Evolutionary conservation across 2,113 vertebrate species (phyloP).

Genomic region (Chamaea fasciata): DNA sequence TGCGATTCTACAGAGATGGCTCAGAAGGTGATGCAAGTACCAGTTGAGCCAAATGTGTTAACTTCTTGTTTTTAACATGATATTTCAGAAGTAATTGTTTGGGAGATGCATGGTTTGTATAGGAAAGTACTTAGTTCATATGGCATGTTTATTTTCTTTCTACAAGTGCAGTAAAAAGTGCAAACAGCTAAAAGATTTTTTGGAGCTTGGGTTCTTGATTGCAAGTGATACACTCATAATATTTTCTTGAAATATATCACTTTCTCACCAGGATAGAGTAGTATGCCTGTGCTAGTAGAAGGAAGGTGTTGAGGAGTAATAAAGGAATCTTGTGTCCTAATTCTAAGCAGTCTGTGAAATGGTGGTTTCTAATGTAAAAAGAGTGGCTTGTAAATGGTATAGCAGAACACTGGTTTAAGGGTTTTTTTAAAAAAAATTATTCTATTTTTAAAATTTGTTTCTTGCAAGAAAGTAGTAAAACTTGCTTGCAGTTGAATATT

Average conservation of each 20-base stretch:
- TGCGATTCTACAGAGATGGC: background rate
- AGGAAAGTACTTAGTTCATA: background rate
- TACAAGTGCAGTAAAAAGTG: background rate
- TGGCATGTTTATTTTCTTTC: background rate
- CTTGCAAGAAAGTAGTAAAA: background rate
- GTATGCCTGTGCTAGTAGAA: background rate
- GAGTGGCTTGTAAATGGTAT: background rate
- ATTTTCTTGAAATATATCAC: background rate
- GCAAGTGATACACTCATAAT: background rate
- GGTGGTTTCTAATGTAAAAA: background rate
- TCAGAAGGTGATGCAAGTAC: background rate
- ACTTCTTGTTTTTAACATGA: background rate
- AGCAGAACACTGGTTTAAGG: background rate
- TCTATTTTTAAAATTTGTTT: background rate
- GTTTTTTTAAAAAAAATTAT: accelerated
- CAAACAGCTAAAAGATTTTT: background rate
- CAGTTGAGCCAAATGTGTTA: background rate
- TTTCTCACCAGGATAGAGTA: background rate
- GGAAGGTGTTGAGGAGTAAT: background rate
- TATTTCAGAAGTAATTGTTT: background rate
- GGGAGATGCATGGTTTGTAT: accelerated
- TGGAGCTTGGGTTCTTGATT: background rate
- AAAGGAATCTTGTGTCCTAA: background rate
- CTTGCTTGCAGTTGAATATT: background rate
- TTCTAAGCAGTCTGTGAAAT: background rate